Evolutionary conservation across 2,888 invertebrate species (phyloP).

Genomic region (Hesperia comma): DNA sequence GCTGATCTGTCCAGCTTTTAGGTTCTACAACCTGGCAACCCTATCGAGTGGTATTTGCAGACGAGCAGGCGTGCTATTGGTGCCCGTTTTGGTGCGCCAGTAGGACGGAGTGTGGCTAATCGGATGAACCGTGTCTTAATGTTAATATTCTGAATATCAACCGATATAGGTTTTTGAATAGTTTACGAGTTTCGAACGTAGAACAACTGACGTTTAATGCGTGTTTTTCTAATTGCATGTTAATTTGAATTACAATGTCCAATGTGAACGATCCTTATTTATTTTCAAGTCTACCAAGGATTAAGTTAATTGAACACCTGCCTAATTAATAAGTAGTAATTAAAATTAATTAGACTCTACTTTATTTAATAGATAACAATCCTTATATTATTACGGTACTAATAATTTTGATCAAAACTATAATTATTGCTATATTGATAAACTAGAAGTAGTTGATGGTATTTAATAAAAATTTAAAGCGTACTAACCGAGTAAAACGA

Average conservation of each 20-base stretch:
- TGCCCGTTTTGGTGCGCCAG: constrained; percentile 31
- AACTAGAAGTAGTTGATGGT: no score
- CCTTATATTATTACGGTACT: no score
- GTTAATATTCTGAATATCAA: constrained; percentile 24
- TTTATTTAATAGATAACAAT: no score
- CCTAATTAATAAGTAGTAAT: no score
- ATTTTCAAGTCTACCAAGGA: not conserved
- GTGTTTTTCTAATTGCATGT: not conserved
- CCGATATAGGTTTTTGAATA: not conserved
- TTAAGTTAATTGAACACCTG: not conserved
- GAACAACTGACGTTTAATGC: not conserved
- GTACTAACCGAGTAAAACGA: no score
- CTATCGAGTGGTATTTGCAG: constrained; percentile 32
- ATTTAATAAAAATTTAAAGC: no score
- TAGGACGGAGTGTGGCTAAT: constrained; percentile 32
- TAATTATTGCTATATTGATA: no score
- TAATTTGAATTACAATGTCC: not conserved
- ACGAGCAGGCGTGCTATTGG: constrained; percentile 19
- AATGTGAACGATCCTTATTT: not conserved
- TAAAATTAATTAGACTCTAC: no score
- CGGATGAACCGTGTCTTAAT: constrained; percentile 24
- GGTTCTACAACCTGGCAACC: no score
- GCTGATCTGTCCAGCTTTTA: no score
- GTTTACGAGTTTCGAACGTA: constrained; percentile 2
- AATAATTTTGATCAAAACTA: no score